A percentile compares a stretch with the other conserved stretches of the same genome.
phyloP scores from a whole-genome alignment of 2,888 invertebrate species.

The Lithophane ornitopus region DNA sequence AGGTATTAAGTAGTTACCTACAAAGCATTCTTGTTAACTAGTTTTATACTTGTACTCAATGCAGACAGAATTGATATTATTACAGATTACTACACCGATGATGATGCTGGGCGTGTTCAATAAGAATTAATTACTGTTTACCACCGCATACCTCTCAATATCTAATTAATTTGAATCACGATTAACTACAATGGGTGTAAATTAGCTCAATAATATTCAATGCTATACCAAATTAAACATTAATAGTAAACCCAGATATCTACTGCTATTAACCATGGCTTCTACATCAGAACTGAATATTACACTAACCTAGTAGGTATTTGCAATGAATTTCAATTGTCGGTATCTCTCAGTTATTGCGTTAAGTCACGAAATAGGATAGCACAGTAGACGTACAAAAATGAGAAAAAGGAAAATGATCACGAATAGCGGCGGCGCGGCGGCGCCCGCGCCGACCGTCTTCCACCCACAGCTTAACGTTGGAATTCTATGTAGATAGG shows the following conservation, averaged over 20 bases:
- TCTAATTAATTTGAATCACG: conserved; percentile 30
- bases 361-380: background rate
- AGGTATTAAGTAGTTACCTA: background rate
- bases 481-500: background rate
- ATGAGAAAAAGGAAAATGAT: background rate
- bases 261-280: conserved; percentile 6
- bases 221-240: conserved; percentile 21
- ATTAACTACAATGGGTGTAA: background rate
- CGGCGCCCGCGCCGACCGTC: background rate
- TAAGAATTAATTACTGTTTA: conserved; percentile 23
- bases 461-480: background rate
- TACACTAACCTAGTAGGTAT: conserved; percentile 21
- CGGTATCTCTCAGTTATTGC: conserved; percentile 35
- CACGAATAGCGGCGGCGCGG: background rate
- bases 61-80: conserved; percentile 8
- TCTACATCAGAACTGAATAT: conserved; percentile 20
- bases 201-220: conserved; percentile 33
- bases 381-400: background rate
- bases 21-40: background rate
- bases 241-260: conserved; percentile 15
- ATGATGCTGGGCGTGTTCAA: conserved; percentile 1
- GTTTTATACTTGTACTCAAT: background rate
- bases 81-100: background rate
- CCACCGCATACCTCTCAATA: conserved; percentile 13
- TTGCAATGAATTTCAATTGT: conserved; percentile 42